These are phyloP conservation scores for Mormyrus iriodes DNA, from an alignment of 2,113 vertebrate genomes.

Conservation along the genomic window DNA sequence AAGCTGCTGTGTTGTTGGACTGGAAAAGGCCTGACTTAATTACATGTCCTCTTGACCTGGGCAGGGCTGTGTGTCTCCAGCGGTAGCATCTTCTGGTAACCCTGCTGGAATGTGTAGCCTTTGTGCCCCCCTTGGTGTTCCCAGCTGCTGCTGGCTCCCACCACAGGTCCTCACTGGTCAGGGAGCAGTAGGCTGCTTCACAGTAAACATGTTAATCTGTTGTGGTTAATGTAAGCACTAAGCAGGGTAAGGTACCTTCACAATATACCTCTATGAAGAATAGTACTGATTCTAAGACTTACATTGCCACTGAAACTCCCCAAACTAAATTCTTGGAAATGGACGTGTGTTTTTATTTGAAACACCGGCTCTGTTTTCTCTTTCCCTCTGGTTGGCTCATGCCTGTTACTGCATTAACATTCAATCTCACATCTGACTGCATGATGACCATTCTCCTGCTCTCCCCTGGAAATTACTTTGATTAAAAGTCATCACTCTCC, in stretches of 20 bases:
- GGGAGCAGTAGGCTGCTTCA: neutral
- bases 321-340: neutral
- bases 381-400: conserved; percentile 21
- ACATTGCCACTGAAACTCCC: neutral
- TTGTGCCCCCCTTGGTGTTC: neutral
- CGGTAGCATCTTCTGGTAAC: neutral
- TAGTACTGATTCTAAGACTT: neutral
- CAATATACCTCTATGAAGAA: neutral
- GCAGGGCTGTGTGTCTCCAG: neutral
- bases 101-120: neutral
- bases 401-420: conserved; percentile 29
- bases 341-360: neutral
- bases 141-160: neutral
- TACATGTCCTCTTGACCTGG: neutral
- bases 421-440: conserved; percentile 9
- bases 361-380: neutral
- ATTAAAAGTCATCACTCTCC: neutral
- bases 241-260: neutral
- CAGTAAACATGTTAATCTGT: neutral
- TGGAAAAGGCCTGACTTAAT: neutral
- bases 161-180: neutral
- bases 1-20: neutral
- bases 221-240: neutral
- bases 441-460: conserved; percentile 15
- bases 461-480: neutral